Percentiles rank a stretch among this genome's conserved stretches.
Conservation (phyloP, 2,797 vertebrate genomes). For the Myripristis jacobus region DNA sequence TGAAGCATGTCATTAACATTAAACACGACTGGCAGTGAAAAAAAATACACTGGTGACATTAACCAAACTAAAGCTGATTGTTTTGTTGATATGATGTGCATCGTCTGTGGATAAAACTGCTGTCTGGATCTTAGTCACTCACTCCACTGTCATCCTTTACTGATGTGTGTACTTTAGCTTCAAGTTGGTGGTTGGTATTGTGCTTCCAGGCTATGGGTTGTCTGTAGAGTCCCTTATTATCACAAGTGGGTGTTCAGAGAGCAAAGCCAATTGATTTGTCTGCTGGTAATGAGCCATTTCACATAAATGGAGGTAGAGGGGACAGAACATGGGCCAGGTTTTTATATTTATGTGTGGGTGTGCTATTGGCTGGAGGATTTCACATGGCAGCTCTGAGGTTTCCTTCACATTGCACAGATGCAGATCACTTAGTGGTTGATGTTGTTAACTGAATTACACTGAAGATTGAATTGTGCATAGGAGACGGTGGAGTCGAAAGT, state of each 20-base stretch:
- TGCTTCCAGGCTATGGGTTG: conserved; percentile 66
- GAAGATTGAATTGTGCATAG: neutral
- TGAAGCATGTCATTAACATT: neutral
- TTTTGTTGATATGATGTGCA: conserved; percentile 38
- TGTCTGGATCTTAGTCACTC: conserved; percentile 62
- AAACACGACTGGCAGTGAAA: conserved; percentile 6
- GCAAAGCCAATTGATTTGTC: conserved; percentile 84
- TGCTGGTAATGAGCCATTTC: conserved; percentile 83
- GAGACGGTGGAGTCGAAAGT: conserved; percentile 9
- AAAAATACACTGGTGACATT: conserved; percentile 14
- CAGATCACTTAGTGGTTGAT: conserved; percentile 36
- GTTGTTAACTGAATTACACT: neutral
- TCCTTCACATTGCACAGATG: conserved; percentile 36
- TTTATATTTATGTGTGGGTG: conserved; percentile 68
- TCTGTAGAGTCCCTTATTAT: conserved; percentile 82
- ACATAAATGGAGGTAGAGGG: conserved; percentile 72
- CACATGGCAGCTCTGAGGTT: conserved; percentile 54
- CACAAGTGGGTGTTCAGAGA: conserved; percentile 81
- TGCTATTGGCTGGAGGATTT: conserved; percentile 57
- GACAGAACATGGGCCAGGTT: conserved; percentile 68
- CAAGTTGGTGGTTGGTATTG: conserved; percentile 61
- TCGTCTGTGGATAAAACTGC: conserved; percentile 55
- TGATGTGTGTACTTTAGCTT: conserved; percentile 56
- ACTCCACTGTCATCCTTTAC: conserved; percentile 55
- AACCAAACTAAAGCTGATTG: conserved; percentile 22